phyloP scores from a whole-genome alignment of 2,797 vertebrate genomes.

The Channallabes apus region DNA sequence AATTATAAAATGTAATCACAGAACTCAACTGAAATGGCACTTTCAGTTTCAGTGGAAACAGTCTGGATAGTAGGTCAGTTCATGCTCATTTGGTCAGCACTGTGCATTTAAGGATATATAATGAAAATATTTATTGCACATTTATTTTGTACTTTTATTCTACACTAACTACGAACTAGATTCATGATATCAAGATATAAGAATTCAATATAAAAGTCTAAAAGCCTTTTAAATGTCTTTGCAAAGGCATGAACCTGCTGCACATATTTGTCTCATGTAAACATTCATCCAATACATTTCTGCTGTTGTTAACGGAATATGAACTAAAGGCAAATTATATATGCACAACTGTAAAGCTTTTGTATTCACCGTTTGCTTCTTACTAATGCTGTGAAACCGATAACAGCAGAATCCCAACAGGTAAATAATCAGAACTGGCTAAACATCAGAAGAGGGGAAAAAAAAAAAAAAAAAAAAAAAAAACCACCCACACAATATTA shows the following conservation, averaged over 20 bases:
- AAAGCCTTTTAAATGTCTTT: constrained; percentile 34
- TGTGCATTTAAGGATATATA: constrained; percentile 45
- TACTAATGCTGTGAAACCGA: background rate
- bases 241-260: constrained; percentile 15
- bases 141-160: constrained; percentile 67
- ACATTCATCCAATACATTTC: constrained; percentile 54
- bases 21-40: background rate
- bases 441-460: too few species aligned
- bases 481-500: background rate
- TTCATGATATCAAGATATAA: constrained; percentile 28
- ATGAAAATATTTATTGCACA: constrained; percentile 69
- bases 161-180: constrained; percentile 55
- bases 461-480: too few species aligned
- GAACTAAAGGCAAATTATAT: constrained; percentile 46
- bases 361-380: background rate
- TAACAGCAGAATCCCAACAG: background rate
- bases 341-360: constrained; percentile 17
- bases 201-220: constrained; percentile 41
- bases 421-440: background rate
- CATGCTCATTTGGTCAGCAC: constrained; percentile 52
- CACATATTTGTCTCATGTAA: constrained; percentile 58
- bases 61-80: constrained; percentile 29
- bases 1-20: background rate
- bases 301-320: constrained; percentile 41
- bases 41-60: background rate